These are phyloP conservation scores for Drosophila parabipectinata DNA, from an alignment of 1,140 invertebrate species.

Conservation along the genomic window DNA sequence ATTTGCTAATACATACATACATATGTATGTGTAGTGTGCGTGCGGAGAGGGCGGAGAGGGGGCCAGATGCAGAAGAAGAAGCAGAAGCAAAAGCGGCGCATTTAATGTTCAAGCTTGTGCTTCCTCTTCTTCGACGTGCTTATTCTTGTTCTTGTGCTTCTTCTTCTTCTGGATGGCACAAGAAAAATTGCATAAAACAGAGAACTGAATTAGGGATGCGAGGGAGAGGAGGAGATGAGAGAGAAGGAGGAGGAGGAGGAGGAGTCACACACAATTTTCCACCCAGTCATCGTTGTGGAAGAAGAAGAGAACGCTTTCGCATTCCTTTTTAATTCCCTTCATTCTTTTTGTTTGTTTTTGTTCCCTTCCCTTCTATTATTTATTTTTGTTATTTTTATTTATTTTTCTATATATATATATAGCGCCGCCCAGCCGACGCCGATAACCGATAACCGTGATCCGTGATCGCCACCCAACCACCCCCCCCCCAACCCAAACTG, in stretches of 20 bases:
- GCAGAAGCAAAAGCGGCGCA: constrained; percentile 1
- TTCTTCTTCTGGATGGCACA: neutral
- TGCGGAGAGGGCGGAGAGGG: neutral
- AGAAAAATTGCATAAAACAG: constrained; percentile 6
- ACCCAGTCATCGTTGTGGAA: neutral
- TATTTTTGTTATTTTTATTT: neutral
- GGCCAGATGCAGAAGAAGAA: neutral
- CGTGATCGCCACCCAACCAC: neutral
- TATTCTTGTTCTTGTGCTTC: neutral
- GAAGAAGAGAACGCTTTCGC: neutral
- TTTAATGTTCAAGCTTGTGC: constrained; percentile 4
- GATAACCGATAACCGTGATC: neutral
- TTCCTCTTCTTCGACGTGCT: neutral
- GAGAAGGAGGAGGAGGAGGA: too few species aligned
- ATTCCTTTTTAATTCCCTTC: neutral
- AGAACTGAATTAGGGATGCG: neutral
- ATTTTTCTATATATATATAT: neutral
- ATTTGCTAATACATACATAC: neutral
- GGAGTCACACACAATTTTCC: neutral
- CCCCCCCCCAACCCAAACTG: neutral
- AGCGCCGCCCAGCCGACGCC: neutral
- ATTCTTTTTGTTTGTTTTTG: neutral
- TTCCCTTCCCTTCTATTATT: neutral
- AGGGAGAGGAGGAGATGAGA: neutral
- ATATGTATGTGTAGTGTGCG: neutral